Evolutionary conservation across 2,797 vertebrate genomes (phyloP).

Genomic region (Coendou prehensilis): DNA sequence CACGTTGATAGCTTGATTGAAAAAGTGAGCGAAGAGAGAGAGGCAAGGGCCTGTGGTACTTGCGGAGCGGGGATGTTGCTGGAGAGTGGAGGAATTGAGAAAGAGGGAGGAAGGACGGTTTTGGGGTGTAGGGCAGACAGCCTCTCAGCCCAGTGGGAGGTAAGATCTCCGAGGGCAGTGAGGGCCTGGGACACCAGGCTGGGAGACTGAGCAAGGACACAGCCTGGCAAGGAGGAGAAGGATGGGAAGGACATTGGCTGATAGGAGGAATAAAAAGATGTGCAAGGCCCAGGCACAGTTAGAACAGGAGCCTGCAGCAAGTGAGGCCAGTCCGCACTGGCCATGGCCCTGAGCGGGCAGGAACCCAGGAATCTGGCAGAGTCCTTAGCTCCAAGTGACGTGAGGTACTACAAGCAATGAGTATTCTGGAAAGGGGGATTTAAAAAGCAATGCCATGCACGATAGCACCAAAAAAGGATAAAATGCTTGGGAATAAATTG

Average conservation of each 20-base stretch:
- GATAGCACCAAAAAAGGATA: background rate
- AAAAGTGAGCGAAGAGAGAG: background rate
- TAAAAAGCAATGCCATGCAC: background rate
- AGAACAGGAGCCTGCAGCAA: background rate
- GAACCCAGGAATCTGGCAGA: background rate
- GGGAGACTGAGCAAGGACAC: background rate
- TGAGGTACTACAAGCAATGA: background rate
- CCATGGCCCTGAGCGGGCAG: background rate
- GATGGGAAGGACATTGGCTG: background rate
- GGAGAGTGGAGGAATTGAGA: background rate
- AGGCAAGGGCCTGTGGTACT: background rate
- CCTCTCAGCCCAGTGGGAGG: background rate
- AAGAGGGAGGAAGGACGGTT: background rate
- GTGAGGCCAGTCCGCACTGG: rapidly evolving
- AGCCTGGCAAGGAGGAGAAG: background rate
- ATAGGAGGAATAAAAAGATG: background rate
- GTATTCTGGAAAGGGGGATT: background rate
- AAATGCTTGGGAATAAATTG: conserved; percentile 21
- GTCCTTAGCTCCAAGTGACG: background rate
- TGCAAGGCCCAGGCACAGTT: background rate
- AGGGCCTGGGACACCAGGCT: background rate
- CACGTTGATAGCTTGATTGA: background rate
- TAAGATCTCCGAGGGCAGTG: background rate
- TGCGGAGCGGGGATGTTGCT: background rate
- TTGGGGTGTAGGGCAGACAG: background rate